phyloP scores from a whole-genome alignment of 2,888 invertebrate genomes.

The Ormyrus nitidulus region DNA sequence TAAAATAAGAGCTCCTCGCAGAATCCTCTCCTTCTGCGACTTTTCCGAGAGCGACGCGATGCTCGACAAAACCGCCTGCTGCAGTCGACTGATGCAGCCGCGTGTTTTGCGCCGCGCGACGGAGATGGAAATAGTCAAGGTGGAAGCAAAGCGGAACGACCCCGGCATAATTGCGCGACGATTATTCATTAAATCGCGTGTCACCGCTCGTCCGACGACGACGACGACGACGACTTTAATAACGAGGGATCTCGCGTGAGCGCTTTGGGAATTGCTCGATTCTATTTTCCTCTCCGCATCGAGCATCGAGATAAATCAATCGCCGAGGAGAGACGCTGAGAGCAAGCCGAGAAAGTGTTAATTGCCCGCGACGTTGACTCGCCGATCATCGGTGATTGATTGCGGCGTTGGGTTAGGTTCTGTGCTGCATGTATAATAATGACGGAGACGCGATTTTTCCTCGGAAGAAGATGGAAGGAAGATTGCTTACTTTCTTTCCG shows the following conservation, averaged over 20 bases:
- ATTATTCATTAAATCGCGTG: constrained; percentile 62
- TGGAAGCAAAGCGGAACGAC: constrained; percentile 25
- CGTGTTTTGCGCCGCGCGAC: not conserved
- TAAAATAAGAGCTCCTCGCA: constrained; percentile 49
- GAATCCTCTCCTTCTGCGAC: constrained; percentile 36
- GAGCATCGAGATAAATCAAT: constrained; percentile 26
- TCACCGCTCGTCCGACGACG: not conserved
- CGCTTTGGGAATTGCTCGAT: constrained; percentile 33
- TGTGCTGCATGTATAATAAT: too few species aligned
- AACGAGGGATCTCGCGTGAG: not conserved
- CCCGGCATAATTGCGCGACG: constrained; percentile 59
- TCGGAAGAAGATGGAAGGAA: not conserved
- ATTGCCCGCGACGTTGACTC: constrained; percentile 19
- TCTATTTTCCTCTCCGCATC: not conserved
- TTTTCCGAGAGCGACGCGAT: too few species aligned
- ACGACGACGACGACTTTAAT: not conserved
- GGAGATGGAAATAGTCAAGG: constrained; percentile 47
- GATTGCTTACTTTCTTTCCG: not conserved
- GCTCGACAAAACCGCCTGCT: too few species aligned
- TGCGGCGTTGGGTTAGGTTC: not conserved
- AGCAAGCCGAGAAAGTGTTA: constrained; percentile 18
- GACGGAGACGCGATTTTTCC: not conserved
- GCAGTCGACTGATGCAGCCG: too few species aligned
- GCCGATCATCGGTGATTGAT: constrained; percentile 2
- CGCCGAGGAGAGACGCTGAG: not conserved